Evolutionary conservation across 92 coral and sea anemone genomes (phyloP), one percentile per base, ranked within the genome.

Genomic region (Heliopora coerulea): DNA sequence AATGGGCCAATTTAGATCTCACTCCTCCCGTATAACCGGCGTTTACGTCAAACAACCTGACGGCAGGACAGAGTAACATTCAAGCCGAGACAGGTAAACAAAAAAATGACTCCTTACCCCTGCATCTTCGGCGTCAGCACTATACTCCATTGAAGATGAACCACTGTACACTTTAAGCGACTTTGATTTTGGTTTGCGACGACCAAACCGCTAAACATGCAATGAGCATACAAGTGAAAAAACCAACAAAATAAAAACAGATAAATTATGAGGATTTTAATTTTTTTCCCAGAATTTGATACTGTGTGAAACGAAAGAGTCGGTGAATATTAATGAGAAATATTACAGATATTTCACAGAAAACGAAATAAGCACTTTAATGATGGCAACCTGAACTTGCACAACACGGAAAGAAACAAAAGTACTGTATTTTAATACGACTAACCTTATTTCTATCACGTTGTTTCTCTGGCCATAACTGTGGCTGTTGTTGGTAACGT

Each of bases 401-500:
- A n/a, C n/a, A n/a, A n/a, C n/a, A n/a, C n/a, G n/a, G n/a, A n/a
- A n/a, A n/a, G n/a, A n/a, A n/a, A n/a, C n/a, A n/a, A n/a, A n/a
- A n/a, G n/a, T n/a, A n/a, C n/a, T n/a, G 42, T 37, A 5, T 12
- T 37, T 37, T 37, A 37, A 31, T 56, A n/a, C n/a, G n/a, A n/a
- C n/a, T n/a, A n/a, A 92, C 97, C 96, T 93, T 93, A 62, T 82
- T 82, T 73, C 96, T 73, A 27, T 91, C 91, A 19, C 91, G 83
- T 58, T 93, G 98, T 58, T 93, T 93, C 15, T 93, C 98, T 0
- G 98, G 91, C 98, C 98, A 93, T 52, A 93, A 77, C 42, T 93
- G 98, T 26, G 98, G 98, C 57, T 93, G 98, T 67, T 93, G 98
- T 58, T 93, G 98, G 62, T 93, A 86, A 1, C 98, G 89, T 65